Conservation (phyloP, 1,140 invertebrate genomes). For the Patella vulgata region DNA sequence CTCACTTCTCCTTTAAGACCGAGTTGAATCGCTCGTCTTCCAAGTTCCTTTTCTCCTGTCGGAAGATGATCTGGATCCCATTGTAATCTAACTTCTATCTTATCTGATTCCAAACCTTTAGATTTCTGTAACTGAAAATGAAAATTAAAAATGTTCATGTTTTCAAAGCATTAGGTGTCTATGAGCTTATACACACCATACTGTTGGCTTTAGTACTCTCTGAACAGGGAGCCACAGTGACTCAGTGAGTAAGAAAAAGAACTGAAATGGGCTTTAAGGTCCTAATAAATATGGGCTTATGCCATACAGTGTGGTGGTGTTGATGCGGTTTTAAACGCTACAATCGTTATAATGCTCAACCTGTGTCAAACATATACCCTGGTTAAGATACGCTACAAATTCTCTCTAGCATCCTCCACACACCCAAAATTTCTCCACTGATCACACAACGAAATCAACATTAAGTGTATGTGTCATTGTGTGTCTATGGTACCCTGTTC, state of each 20-base stretch:
- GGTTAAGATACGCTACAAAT: no score
- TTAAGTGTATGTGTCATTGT: no score
- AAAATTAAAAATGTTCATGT: neutral
- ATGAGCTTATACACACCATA: no score
- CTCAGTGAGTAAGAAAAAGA: neutral
- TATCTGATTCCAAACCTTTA: constrained; percentile 16
- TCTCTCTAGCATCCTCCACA: no score
- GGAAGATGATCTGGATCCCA: constrained; percentile 65
- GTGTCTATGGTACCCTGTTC: no score
- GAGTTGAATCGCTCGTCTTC: constrained; percentile 59
- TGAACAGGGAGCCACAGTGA: neutral
- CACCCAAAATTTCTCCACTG: no score
- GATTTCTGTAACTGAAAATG: constrained; percentile 36
- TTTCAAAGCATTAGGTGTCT: neutral
- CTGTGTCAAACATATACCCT: no score
- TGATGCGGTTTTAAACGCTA: no score
- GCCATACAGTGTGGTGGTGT: neutral
- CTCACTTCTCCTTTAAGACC: constrained; percentile 56
- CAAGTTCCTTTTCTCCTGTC: constrained; percentile 31
- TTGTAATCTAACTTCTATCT: constrained; percentile 53
- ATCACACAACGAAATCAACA: no score
- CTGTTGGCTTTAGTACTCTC: neutral
- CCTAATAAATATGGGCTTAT: neutral
- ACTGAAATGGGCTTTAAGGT: neutral
- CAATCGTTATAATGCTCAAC: no score